These are phyloP conservation scores for Stegastes partitus DNA, from an alignment of 2,113 vertebrate species.

Conservation along the genomic window DNA sequence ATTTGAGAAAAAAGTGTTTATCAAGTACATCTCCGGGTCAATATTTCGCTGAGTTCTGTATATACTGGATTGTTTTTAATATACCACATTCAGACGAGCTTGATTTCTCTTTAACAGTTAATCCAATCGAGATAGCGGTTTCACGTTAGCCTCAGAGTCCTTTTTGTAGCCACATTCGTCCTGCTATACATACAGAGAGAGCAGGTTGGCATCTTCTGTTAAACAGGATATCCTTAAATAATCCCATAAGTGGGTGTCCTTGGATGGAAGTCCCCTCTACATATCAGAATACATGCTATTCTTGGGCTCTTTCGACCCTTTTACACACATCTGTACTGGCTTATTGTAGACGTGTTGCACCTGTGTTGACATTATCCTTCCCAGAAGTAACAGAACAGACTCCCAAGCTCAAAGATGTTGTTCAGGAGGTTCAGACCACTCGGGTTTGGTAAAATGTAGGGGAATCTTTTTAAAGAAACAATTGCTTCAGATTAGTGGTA, in stretches of 20 bases:
- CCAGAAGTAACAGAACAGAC: background rate
- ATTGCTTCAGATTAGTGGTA: no score
- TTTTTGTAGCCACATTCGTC: background rate
- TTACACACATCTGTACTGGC: constrained; percentile 30
- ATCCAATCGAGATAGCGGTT: background rate
- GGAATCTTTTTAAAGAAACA: no score
- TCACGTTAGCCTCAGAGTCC: background rate
- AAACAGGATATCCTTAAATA: constrained; percentile 42
- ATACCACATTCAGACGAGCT: no score
- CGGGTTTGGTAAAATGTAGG: no score
- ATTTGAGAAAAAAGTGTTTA: no score
- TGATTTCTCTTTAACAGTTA: constrained; percentile 1
- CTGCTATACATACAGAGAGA: background rate
- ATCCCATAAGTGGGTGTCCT: constrained; percentile 19
- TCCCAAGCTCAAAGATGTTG: background rate
- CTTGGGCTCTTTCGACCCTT: background rate
- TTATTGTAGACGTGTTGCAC: constrained; percentile 34
- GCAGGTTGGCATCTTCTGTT: background rate
- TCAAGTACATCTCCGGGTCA: no score
- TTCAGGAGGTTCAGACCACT: background rate
- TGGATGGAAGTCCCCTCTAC: constrained; percentile 25
- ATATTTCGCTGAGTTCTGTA: no score
- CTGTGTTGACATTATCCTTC: constrained; percentile 50
- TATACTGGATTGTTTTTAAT: no score
- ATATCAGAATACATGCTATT: constrained; percentile 5